A percentile compares a stretch with the other conserved stretches of the same genome.
Conservation (phyloP, 2,888 invertebrate species). For the Trisateles emortualis region DNA sequence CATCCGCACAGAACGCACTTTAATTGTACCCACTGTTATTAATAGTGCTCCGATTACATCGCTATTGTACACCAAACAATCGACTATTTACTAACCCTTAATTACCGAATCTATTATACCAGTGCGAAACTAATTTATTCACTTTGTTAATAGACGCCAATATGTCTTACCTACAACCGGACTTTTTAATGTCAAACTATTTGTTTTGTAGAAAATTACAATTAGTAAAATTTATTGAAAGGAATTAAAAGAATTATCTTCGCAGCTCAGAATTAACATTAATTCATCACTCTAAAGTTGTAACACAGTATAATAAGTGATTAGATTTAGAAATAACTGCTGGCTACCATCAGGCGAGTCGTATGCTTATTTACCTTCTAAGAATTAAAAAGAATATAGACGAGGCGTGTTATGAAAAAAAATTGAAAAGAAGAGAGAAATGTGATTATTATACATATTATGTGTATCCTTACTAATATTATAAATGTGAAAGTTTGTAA, state of each 20-base stretch:
- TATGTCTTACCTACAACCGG: constrained; percentile 2
- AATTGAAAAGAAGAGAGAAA: too few relatives aligned
- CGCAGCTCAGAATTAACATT: background rate
- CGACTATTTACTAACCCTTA: constrained; percentile 35
- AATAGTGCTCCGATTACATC: constrained; percentile 51
- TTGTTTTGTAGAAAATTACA: constrained; percentile 5
- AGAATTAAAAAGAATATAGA: too few relatives aligned
- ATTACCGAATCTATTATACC: constrained; percentile 36
- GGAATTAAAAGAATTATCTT: background rate
- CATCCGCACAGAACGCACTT: constrained; percentile 48
- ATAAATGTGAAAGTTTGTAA: background rate
- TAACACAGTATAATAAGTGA: background rate
- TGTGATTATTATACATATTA: too few relatives aligned
- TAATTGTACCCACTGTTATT: constrained; percentile 51
- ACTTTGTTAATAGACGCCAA: background rate
- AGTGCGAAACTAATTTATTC: constrained; percentile 7
- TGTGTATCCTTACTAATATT: too few relatives aligned
- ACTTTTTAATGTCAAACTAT: constrained; percentile 1
- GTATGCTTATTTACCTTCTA: too few relatives aligned
- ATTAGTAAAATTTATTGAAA: constrained; percentile 5
- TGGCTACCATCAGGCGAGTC: too few relatives aligned
- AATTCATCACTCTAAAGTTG: background rate
- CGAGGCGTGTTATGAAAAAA: too few relatives aligned
- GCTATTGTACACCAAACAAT: constrained; percentile 37
- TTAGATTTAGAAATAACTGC: background rate